A percentile compares a stretch with the other conserved stretches of the same genome.
Evolutionary conservation across 1,140 invertebrate species (phyloP).

Genomic region (Papilio polyxenes): DNA sequence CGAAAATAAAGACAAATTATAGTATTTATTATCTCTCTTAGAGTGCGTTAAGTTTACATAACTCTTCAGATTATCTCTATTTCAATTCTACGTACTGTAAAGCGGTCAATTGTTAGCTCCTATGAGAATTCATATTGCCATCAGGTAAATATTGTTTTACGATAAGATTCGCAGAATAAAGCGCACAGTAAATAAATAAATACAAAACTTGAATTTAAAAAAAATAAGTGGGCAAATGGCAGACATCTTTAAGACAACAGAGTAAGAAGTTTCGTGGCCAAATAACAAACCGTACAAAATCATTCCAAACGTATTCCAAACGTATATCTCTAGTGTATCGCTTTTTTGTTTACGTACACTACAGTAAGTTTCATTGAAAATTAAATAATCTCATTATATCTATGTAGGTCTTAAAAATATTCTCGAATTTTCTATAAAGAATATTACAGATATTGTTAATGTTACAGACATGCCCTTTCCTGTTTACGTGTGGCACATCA

Average conservation of each 20-base stretch:
- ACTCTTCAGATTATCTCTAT: slow-evolving; percentile 9
- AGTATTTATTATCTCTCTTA: neutral
- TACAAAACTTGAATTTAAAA: neutral
- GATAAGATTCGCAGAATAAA: slow-evolving; percentile 13
- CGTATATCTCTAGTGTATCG: too few relatives aligned
- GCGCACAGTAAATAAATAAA: slow-evolving; percentile 6
- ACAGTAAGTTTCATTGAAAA: too few relatives aligned
- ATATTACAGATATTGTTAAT: neutral
- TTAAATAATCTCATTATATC: too few relatives aligned
- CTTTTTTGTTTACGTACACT: too few relatives aligned
- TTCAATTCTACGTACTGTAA: slow-evolving; percentile 6
- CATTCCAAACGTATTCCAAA: too few relatives aligned
- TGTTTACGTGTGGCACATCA: slow-evolving; percentile 60
- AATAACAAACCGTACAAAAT: neutral
- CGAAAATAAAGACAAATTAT: neutral
- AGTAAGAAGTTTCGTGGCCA: neutral
- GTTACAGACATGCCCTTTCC: slow-evolving; percentile 61
- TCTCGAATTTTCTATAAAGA: neutral
- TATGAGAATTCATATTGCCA: neutral
- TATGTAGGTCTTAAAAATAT: neutral
- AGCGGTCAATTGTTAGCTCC: neutral
- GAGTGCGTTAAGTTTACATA: slow-evolving; percentile 13
- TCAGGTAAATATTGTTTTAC: neutral
- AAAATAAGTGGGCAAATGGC: neutral
- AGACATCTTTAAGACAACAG: neutral